These are phyloP conservation scores for Mobula hypostoma DNA, from an alignment of 2,113 vertebrate genomes.

Conservation along the genomic window DNA sequence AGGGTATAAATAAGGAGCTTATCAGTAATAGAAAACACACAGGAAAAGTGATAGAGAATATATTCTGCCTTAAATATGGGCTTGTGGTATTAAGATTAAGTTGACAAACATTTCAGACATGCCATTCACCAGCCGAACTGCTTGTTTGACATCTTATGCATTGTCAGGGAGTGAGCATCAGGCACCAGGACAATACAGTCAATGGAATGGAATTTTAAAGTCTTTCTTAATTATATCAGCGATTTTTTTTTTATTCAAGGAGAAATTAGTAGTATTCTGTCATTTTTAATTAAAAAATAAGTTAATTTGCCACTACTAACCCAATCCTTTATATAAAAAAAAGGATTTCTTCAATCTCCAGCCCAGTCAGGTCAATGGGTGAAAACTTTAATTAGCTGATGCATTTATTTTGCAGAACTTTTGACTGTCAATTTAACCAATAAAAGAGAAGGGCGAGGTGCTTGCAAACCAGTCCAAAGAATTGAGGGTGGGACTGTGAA, in stretches of 20 bases:
- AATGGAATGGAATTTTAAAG: too few species aligned
- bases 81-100: background rate
- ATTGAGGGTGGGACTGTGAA: background rate
- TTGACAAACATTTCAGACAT: background rate
- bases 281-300: background rate
- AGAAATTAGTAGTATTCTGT: background rate
- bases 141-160: background rate
- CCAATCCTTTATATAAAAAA: background rate
- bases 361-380: background rate
- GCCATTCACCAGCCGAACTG: background rate
- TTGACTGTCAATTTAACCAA: background rate
- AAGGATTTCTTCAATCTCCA: background rate
- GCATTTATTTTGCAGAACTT: background rate
- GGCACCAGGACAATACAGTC: too few species aligned
- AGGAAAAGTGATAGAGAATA: background rate
- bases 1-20: background rate
- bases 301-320: background rate
- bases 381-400: background rate
- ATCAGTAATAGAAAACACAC: background rate
- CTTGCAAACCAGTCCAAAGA: background rate
- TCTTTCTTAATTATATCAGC: background rate
- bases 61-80: background rate
- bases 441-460: background rate
- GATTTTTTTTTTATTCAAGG: background rate
- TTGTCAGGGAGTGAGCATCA: too few species aligned